These are phyloP conservation scores for Aspidapion aeneum DNA, from an alignment of 2,888 invertebrate genomes.

Conservation along the genomic window DNA sequence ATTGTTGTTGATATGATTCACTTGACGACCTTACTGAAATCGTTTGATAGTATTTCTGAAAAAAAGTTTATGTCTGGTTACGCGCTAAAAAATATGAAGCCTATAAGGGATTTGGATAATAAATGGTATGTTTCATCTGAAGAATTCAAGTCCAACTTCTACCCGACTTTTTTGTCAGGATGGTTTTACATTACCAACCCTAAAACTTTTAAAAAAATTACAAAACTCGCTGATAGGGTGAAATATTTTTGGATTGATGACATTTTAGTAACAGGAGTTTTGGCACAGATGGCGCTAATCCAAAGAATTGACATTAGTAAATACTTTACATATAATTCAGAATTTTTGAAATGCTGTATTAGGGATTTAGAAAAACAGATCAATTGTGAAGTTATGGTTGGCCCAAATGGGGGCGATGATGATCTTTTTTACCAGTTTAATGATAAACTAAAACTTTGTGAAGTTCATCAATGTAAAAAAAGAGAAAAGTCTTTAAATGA, in stretches of 20 bases:
- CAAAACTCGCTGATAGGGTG: conserved; percentile 52
- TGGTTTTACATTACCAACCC: conserved; percentile 80
- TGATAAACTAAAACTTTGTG: conserved; percentile 59
- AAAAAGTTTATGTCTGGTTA: conserved; percentile 60
- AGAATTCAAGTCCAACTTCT: conserved; percentile 60
- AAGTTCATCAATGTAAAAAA: conserved; percentile 52
- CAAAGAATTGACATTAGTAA: conserved; percentile 55
- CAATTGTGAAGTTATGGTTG: conserved; percentile 66
- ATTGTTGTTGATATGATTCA: conserved; percentile 67
- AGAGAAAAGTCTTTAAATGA: conserved; percentile 53
- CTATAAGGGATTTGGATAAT: conserved; percentile 63
- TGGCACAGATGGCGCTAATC: conserved; percentile 59
- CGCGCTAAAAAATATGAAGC: conserved; percentile 58
- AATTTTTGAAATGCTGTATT: conserved; percentile 72
- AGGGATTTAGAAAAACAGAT: conserved; percentile 56
- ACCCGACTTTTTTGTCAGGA: conserved; percentile 77
- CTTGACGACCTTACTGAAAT: conserved; percentile 49
- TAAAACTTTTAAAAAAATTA: conserved; percentile 56
- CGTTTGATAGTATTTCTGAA: conserved; percentile 39
- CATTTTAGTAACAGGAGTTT: conserved; percentile 77
- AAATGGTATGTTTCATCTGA: conserved; percentile 76
- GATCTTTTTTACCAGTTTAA: conserved; percentile 65
- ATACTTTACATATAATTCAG: conserved; percentile 67
- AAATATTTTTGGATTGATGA: conserved; percentile 92
- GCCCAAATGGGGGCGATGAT: conserved; percentile 74